These are phyloP conservation scores for Spodoptera frugiperda DNA, from an alignment of 1,140 invertebrate species.

Conservation along the genomic window DNA sequence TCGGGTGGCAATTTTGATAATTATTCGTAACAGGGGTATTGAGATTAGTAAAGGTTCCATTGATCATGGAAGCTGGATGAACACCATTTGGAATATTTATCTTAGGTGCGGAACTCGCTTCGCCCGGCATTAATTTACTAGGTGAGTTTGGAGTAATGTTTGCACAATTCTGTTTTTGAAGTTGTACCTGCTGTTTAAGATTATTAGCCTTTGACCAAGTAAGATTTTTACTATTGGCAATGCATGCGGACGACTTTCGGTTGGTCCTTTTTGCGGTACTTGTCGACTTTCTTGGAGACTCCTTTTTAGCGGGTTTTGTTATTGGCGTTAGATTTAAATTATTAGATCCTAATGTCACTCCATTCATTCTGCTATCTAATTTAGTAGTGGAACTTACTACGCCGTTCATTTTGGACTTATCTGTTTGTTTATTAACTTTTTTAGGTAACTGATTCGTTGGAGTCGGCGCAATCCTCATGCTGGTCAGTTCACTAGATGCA, in stretches of 20 bases:
- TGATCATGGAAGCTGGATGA: conserved; percentile 78
- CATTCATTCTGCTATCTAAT: conserved; percentile 81
- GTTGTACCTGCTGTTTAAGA: conserved; percentile 80
- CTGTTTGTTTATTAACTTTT: conserved; percentile 64
- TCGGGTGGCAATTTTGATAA: conserved; percentile 78
- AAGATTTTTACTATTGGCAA: conserved; percentile 83
- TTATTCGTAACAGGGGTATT: conserved; percentile 73
- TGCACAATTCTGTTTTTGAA: conserved; percentile 78
- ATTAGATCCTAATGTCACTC: conserved; percentile 79
- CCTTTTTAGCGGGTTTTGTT: conserved; percentile 70
- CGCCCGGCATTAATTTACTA: conserved; percentile 61
- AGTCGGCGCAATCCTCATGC: conserved; percentile 67
- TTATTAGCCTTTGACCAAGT: conserved; percentile 83
- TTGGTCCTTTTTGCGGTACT: conserved; percentile 74
- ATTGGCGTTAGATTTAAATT: conserved; percentile 73
- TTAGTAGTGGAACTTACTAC: conserved; percentile 79
- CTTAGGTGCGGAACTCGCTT: conserved; percentile 72
- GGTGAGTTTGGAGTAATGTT: conserved; percentile 61
- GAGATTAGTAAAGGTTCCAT: conserved; percentile 71
- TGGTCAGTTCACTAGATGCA: conserved; percentile 62
- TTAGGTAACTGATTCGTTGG: conserved; percentile 65
- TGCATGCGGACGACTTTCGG: conserved; percentile 81
- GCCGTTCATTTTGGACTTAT: conserved; percentile 68
- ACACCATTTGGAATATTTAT: conserved; percentile 79
- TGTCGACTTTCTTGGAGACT: conserved; percentile 66